Base-by-base conservation (phyloP, 2,797 vertebrate genomes). In the Silurus lanzhouensis region DNA sequence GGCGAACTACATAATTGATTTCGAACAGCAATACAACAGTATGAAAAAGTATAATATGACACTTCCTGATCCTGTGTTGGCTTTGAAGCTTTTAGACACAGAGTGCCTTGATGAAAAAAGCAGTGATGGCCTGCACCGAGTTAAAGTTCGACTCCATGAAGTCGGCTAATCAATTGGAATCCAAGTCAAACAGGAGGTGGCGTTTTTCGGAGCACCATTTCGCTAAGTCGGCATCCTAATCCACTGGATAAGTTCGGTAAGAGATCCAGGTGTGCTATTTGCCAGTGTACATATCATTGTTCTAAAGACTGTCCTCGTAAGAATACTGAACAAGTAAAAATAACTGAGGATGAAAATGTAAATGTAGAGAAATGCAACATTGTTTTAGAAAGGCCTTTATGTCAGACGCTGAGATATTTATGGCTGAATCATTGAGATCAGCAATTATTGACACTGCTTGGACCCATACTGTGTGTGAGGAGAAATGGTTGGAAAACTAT, bases 241-340 rank as follows among this genome's bases (percentile, higher is more conserved):
- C 85, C 82, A 0, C 66, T 89, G 5, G 48, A 88, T n/a, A 86
- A 12, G 46, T 87, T 80, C n/a, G 74, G 89, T 7, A 76, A 70
- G 3, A 58, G 83, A 85, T 67, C 77, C 38, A 83, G 71, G 82
- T 88, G 85, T 66, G 63, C 81, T 17, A 44, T 89, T 38, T 89
- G 88, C 48, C 86, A 90, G 75, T 84, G 83, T 55, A 87, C 46
- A 3, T 84, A 55, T 72, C 68, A 87, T 48, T 86, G 84, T 87
- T 66, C 67, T 19, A 87, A 82, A 27, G 86, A 87, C 22, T 88
- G 84, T 68, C 84, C 85, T 25, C 83, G 85, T 15, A 81, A 55
- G 20, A 22, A 48, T 6, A 44, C 7, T 72, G 70, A 79, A 55
- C 31, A 75, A 58, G 60, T 66, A 46, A 82, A 46, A 82, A 17